Evolutionary conservation across 2,113 vertebrate species (phyloP).

Genomic region (Melanerpes formicivorus): DNA sequence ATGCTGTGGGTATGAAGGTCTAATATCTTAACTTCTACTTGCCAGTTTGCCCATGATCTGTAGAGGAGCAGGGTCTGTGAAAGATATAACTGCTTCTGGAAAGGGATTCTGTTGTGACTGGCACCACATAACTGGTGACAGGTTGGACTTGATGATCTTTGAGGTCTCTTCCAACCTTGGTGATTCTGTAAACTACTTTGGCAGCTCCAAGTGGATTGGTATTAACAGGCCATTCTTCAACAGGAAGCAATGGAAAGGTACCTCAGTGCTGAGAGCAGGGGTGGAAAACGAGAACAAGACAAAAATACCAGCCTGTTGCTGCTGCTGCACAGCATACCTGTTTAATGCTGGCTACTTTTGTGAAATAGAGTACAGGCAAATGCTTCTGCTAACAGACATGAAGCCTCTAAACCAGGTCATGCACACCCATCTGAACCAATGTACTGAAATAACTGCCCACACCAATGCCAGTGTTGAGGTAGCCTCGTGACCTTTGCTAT

Average conservation of each 20-base stretch:
- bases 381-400: not conserved
- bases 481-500: not conserved
- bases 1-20: not conserved
- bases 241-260: not conserved
- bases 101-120: not conserved
- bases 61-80: not conserved
- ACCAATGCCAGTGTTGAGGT: not conserved
- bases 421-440: not conserved
- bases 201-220: not conserved
- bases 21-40: not conserved
- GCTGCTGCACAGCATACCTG: not conserved
- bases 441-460: not conserved
- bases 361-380: not conserved
- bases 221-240: constrained; percentile 14
- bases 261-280: not conserved
- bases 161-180: too few relatives aligned
- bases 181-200: not conserved
- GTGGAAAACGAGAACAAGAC: not conserved
- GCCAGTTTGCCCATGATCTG: not conserved
- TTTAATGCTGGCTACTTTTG: not conserved
- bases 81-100: not conserved
- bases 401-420: not conserved
- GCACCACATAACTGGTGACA: not conserved
- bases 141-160: too few relatives aligned
- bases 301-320: not conserved